phyloP scores from a whole-genome alignment of 2,888 invertebrate genomes.

The Drosophila setosimentum region DNA sequence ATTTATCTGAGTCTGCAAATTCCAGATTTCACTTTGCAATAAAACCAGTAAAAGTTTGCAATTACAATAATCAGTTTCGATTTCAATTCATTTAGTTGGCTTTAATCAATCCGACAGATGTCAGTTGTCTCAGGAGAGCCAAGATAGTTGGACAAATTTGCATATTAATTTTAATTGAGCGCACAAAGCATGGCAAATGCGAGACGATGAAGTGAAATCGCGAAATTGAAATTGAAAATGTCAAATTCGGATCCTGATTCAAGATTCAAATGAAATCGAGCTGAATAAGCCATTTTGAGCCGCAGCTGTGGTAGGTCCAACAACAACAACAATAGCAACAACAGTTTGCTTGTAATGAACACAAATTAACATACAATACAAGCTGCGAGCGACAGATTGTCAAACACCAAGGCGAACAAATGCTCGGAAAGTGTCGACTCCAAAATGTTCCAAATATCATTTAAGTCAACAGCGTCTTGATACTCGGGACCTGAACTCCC shows the following conservation, averaged over 20 bases:
- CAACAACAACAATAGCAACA: slow-evolving; percentile 1
- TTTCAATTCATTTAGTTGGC: slow-evolving; percentile 21
- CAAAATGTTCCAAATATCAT: slow-evolving; percentile 17
- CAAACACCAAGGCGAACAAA: slow-evolving; percentile 55
- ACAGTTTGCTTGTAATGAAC: slow-evolving; percentile 54
- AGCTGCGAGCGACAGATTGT: slow-evolving; percentile 58
- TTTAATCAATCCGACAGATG: slow-evolving; percentile 66
- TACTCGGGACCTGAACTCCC: slow-evolving; percentile 24
- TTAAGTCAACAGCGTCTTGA: not conserved
- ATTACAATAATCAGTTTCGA: slow-evolving; percentile 36
- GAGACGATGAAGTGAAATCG: slow-evolving; percentile 37
- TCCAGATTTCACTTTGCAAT: slow-evolving; percentile 32
- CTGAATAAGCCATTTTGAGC: slow-evolving; percentile 54
- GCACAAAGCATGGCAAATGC: slow-evolving; percentile 15
- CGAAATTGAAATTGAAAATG: slow-evolving; percentile 71
- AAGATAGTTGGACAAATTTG: slow-evolving; percentile 60
- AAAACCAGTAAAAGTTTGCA: slow-evolving; percentile 29
- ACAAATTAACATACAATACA: slow-evolving; percentile 71
- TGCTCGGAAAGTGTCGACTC: slow-evolving; percentile 25
- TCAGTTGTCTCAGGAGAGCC: slow-evolving; percentile 28
- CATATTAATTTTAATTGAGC: slow-evolving; percentile 79
- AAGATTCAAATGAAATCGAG: slow-evolving; percentile 41
- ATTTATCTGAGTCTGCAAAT: slow-evolving; percentile 11
- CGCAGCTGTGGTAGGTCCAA: slow-evolving; percentile 54
- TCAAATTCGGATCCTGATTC: slow-evolving; percentile 60